phyloP scores from a whole-genome alignment of 2,888 invertebrate genomes.

The Hirtodrosophila histrioides region DNA sequence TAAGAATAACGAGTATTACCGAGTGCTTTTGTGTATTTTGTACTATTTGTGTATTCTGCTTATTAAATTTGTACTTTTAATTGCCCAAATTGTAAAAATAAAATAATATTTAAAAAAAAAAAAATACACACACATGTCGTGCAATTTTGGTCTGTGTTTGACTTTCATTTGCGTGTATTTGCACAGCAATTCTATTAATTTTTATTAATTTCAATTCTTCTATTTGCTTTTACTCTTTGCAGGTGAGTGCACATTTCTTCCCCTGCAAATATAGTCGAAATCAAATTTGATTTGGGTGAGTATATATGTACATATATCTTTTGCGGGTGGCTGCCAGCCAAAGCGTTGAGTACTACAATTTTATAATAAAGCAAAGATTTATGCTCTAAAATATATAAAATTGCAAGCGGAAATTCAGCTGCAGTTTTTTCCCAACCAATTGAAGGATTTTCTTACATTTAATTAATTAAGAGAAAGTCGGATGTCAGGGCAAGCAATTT shows the following conservation, averaged over 20 bases:
- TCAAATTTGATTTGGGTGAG: slow-evolving; percentile 30
- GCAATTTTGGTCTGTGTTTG: slow-evolving; percentile 17
- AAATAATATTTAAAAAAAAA: background rate
- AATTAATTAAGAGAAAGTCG: slow-evolving; percentile 37
- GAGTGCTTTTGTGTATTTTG: slow-evolving; percentile 4
- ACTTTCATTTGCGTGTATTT: slow-evolving; percentile 1
- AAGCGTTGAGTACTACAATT: background rate
- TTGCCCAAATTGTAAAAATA: slow-evolving; percentile 54
- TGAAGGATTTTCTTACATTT: slow-evolving; percentile 21
- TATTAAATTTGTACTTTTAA: slow-evolving; percentile 67
- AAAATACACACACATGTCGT: slow-evolving; percentile 30
- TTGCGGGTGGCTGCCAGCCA: no score
- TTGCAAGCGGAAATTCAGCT: background rate
- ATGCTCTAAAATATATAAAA: no score
- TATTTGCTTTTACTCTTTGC: slow-evolving; percentile 46
- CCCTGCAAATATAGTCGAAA: slow-evolving; percentile 2
- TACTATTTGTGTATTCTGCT: slow-evolving; percentile 35
- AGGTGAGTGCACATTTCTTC: slow-evolving; percentile 59
- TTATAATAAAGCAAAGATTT: background rate
- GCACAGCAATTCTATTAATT: slow-evolving; percentile 36
- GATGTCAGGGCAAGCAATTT: slow-evolving; percentile 16
- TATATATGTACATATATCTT: slow-evolving; percentile 14
- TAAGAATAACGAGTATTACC: slow-evolving; percentile 8
- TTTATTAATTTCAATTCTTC: slow-evolving; percentile 48
- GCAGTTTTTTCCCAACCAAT: slow-evolving; percentile 4